Conservation (phyloP, 2,113 vertebrate species). For the Odobenus rosmarus region DNA sequence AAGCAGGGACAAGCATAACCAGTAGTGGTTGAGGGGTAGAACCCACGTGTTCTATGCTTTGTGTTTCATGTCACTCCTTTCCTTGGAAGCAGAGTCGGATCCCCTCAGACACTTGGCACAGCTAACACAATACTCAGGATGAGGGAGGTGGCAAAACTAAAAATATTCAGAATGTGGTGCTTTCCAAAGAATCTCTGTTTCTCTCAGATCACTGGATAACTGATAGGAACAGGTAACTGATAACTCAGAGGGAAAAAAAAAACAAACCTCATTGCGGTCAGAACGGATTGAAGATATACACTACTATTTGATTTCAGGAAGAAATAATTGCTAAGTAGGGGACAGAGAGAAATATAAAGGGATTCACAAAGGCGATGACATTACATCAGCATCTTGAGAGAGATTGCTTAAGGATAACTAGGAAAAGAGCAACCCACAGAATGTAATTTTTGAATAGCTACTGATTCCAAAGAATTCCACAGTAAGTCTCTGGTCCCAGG, state of each 20-base stretch:
- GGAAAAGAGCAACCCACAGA: neutral
- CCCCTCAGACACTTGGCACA: neutral
- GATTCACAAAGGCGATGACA: neutral
- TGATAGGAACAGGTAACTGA: neutral
- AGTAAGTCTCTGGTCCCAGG: neutral
- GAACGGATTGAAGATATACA: neutral
- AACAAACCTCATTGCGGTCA: neutral
- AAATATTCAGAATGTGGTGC: neutral
- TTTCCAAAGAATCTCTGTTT: conserved; percentile 2
- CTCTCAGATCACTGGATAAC: neutral
- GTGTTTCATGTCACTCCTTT: neutral
- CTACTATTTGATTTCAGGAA: neutral
- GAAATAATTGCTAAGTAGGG: neutral
- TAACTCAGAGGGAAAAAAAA: neutral
- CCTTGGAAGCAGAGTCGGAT: neutral
- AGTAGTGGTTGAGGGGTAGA: neutral
- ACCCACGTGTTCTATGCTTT: neutral
- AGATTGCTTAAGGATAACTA: neutral
- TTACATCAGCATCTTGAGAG: neutral
- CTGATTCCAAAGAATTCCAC: neutral
- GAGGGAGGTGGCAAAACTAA: neutral
- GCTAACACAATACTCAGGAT: neutral
- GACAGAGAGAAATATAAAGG: neutral
- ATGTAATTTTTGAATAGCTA: neutral
- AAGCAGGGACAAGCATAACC: neutral